These are phyloP conservation scores for Halcyon senegalensis DNA, from an alignment of 2,113 vertebrate species.

Conservation along the genomic window DNA sequence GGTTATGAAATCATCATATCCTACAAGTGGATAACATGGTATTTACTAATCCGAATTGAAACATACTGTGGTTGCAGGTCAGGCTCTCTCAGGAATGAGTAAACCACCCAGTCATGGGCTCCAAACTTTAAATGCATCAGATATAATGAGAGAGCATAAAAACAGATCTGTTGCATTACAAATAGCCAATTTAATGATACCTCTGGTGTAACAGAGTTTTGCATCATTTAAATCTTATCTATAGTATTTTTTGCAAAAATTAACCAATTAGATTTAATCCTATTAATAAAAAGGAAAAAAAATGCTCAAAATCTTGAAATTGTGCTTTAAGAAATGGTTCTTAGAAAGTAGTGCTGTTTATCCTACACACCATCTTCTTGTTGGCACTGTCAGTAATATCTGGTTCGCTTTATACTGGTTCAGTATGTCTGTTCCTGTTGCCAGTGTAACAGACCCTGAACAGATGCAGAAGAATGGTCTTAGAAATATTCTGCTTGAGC, in stretches of 20 bases:
- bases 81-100: background rate
- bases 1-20: background rate
- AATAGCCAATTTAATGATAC: background rate
- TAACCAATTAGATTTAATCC: background rate
- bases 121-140: background rate
- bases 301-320: background rate
- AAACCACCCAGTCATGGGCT: background rate
- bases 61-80: background rate
- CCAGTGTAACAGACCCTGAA: background rate
- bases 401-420: background rate
- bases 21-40: accelerated
- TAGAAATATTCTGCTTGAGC: background rate
- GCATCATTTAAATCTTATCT: background rate
- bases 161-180: background rate
- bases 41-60: background rate
- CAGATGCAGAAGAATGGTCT: background rate
- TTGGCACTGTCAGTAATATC: background rate
- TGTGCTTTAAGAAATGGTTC: background rate
- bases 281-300: background rate
- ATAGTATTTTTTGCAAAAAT: background rate
- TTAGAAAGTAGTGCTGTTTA: background rate
- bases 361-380: background rate
- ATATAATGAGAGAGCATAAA: background rate
- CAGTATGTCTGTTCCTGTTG: background rate
- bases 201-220: background rate